Base-by-base conservation (phyloP, 2,888 invertebrate genomes). In the Agriopis leucophaearia region DNA sequence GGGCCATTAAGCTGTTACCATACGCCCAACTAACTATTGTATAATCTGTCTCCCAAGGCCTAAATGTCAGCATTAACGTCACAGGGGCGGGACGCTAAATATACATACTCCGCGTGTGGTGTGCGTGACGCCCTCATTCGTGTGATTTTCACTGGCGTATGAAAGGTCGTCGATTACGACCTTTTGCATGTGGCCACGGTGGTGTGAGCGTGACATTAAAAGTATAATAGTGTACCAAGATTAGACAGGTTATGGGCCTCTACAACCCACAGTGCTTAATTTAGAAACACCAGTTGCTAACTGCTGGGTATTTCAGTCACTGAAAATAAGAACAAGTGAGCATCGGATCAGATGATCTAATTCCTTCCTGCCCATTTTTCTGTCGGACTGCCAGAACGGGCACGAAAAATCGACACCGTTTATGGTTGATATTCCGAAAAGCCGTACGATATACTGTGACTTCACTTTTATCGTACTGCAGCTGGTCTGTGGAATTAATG, bases 41-140 rank as follows among this genome's bases (percentile, higher is more conserved):
- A 8, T 69, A 69, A 61, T 56, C 68, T 69, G 60, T 48, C 51
- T 40, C 56, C 66, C 81, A 81, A 85, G 81, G 81, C 86, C 85
- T 82, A 92, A 93, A 93, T 93, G 92, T 88, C 92, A 91, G 86
- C 79, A 81, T 88, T 93, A 89, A 92, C 92, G 92, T 93, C 92
- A 92, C 74, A 81, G 77, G 85, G 88, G 86, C 84, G 84, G 85
- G 81, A 78, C 74, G 83, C 89, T 90, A 90, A 87, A 90, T 88
- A 89, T 91, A 75, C 61, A 8, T 47, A 55, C 38, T 58, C 42
- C 12, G 51, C 40, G 54, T 62, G 50, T 51, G 36, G 58, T 55
- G 58, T 65, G 61, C 55, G 65, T 64, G 73, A 71, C 68, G 71
- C 71, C 67, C 67, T 69, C 70, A 69, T 57, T 62, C 59, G 56